Conservation (phyloP, 2,113 vertebrate species). For the Hypanus sabinus region DNA sequence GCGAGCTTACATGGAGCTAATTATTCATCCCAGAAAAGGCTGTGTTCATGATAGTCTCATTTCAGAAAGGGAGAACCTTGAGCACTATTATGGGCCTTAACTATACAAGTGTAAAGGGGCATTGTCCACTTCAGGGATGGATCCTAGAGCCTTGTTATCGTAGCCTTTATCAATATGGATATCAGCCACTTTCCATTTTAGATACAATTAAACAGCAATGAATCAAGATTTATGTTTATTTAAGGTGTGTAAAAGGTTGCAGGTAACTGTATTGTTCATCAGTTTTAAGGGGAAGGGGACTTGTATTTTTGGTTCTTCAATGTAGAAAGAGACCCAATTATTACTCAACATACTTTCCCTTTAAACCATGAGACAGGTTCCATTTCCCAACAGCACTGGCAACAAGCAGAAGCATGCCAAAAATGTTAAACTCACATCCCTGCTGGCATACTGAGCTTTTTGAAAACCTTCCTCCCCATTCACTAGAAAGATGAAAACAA, state of each 20-base stretch:
- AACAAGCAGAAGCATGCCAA: constrained; percentile 49
- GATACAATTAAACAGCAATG: not conserved
- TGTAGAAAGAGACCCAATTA: not conserved
- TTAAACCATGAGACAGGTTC: not conserved
- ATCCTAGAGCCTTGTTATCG: not conserved
- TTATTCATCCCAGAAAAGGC: not conserved
- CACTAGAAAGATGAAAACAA: constrained; percentile 57
- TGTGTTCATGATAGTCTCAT: not conserved
- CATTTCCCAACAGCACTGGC: not conserved
- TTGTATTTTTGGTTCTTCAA: not conserved
- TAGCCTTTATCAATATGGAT: not conserved
- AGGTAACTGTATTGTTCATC: not conserved
- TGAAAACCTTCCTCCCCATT: constrained; percentile 44
- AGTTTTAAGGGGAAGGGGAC: not conserved
- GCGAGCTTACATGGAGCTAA: not conserved
- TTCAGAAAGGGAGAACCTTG: not conserved
- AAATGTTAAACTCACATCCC: constrained; percentile 57
- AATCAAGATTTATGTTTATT: not conserved
- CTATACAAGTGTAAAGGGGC: not conserved
- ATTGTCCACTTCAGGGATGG: not conserved
- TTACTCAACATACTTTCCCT: not conserved
- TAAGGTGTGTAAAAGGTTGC: not conserved
- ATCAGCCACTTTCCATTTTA: not conserved
- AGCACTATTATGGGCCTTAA: not conserved
- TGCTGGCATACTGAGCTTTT: constrained; percentile 43